Evolutionary conservation across 2,797 vertebrate genomes (phyloP).

Genomic region (Chloroceryle amazona): DNA sequence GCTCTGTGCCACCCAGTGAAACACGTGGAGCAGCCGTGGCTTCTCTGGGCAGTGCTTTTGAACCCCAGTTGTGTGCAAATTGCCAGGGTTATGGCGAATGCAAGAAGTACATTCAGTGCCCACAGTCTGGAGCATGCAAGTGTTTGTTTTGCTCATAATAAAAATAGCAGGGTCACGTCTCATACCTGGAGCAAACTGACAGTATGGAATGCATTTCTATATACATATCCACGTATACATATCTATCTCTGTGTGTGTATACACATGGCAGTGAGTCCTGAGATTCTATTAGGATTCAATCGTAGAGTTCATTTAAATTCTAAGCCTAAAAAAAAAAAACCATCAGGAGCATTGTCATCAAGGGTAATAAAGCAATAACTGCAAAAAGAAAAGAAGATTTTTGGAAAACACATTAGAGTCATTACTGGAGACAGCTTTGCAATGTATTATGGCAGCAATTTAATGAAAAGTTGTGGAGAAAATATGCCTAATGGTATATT

Average conservation of each 20-base stretch:
- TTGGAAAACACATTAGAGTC: not conserved
- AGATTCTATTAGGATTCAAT: constrained; percentile 6
- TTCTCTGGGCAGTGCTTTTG: not conserved
- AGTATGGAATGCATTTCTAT: not conserved
- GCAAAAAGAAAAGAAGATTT: not conserved
- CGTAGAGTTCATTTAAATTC: not conserved
- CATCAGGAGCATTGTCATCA: not conserved
- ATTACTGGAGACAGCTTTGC: not conserved
- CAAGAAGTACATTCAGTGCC: not conserved
- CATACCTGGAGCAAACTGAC: not conserved
- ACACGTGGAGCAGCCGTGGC: not conserved
- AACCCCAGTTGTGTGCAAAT: not conserved
- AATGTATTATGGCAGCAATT: not conserved
- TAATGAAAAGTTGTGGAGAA: not conserved
- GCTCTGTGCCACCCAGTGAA: not conserved
- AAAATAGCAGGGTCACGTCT: not conserved
- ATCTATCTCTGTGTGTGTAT: not conserved
- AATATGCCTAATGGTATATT: not conserved
- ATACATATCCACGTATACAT: not conserved
- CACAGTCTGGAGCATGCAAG: not conserved
- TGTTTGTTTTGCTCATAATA: not conserved
- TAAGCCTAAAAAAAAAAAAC: not conserved
- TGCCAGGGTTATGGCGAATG: not conserved
- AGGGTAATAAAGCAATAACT: not conserved
- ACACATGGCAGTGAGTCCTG: not conserved